Conservation (phyloP, 1,140 invertebrate species). For the Neodiprion virginianus region DNA sequence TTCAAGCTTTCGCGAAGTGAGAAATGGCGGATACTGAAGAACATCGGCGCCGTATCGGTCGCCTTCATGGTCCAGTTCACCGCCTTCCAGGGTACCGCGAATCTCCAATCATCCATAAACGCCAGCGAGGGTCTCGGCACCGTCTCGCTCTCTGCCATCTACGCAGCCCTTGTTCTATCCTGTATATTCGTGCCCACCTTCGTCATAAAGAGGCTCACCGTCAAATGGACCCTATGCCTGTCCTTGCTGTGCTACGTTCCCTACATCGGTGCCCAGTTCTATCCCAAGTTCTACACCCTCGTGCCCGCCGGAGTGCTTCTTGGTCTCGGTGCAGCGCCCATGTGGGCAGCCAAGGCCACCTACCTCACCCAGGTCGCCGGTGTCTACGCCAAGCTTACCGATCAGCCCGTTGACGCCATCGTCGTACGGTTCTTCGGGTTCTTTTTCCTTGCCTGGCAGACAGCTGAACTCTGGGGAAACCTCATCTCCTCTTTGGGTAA, state of each 20-base stretch:
- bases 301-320: slow-evolving; percentile 89
- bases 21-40: slow-evolving; percentile 88
- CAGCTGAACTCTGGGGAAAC: slow-evolving; percentile 94
- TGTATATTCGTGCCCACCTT: slow-evolving; percentile 93
- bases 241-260: slow-evolving; percentile 92
- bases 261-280: slow-evolving; percentile 94
- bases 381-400: slow-evolving; percentile 86
- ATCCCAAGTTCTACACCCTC: slow-evolving; percentile 87
- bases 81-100: slow-evolving; percentile 89
- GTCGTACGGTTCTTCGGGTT: slow-evolving; percentile 96
- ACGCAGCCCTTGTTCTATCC: slow-evolving; percentile 87
- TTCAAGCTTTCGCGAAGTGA: slow-evolving; percentile 78
- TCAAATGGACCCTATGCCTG: slow-evolving; percentile 93
- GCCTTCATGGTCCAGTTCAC: slow-evolving; percentile 95
- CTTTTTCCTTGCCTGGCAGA: slow-evolving; percentile 98
- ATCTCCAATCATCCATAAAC: slow-evolving; percentile 88
- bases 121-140: slow-evolving; percentile 83
- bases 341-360: slow-evolving; percentile 96
- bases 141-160: slow-evolving; percentile 84
- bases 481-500: slow-evolving; percentile 92
- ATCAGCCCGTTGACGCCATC: slow-evolving; percentile 86
- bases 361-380: slow-evolving; percentile 93
- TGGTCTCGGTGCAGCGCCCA: slow-evolving; percentile 92
- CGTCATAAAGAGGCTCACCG: slow-evolving; percentile 87
- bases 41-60: slow-evolving; percentile 83